These are phyloP conservation scores for Thera britannica DNA, from an alignment of 2,888 invertebrate genomes.

Conservation along the genomic window DNA sequence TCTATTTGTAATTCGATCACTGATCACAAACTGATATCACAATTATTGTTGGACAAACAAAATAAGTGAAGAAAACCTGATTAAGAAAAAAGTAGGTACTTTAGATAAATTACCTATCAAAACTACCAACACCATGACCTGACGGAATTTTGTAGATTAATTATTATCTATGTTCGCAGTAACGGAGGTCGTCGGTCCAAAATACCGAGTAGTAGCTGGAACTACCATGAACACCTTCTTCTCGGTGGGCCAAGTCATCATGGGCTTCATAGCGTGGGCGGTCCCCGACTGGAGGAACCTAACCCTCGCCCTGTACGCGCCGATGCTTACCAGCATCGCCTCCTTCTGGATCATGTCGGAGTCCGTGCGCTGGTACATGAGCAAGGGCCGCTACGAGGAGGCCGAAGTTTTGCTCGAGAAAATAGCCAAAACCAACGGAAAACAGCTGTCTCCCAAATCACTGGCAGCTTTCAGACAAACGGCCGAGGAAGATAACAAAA, in stretches of 20 bases:
- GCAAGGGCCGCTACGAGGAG: constrained; percentile 87
- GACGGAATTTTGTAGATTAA: too few relatives aligned
- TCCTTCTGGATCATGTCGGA: constrained; percentile 89
- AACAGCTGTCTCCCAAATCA: constrained; percentile 62
- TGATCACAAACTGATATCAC: too few relatives aligned
- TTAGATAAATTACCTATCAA: too few relatives aligned
- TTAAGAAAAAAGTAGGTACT: too few relatives aligned
- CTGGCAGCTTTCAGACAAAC: constrained; percentile 55
- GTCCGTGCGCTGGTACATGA: constrained; percentile 91
- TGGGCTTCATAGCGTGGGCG: constrained; percentile 88
- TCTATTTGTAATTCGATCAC: not conserved
- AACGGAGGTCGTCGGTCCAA: constrained; percentile 90
- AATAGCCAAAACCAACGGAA: constrained; percentile 86
- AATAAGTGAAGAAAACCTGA: too few relatives aligned
- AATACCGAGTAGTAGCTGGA: constrained; percentile 88
- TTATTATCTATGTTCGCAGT: constrained; percentile 67
- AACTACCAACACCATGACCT: too few relatives aligned
- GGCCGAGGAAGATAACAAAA: constrained; percentile 56
- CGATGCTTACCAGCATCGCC: constrained; percentile 86
- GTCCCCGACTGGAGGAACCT: constrained; percentile 88
- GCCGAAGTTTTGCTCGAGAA: constrained; percentile 86
- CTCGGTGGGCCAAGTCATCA: constrained; percentile 87
- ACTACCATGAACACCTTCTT: constrained; percentile 88
- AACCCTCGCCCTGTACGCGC: constrained; percentile 87
- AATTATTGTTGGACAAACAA: too few relatives aligned